A percentile compares a stretch with the other conserved stretches of the same genome.
Evolutionary conservation across 2,113 vertebrate species (phyloP).

Genomic region (Xenotilapia leptura): DNA sequence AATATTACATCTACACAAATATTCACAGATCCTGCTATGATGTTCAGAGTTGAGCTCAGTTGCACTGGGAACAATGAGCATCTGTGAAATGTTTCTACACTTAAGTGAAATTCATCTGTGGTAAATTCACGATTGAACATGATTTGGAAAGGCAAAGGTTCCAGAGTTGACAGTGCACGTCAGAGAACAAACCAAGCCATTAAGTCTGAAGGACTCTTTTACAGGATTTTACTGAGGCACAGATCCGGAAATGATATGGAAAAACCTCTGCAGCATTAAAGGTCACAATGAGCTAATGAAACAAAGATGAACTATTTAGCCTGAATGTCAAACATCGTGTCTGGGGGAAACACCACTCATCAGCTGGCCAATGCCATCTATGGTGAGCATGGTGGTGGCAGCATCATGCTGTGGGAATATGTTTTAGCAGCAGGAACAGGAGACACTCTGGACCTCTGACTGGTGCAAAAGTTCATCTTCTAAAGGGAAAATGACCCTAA

Average conservation of each 20-base stretch:
- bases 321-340: not conserved
- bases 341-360: not conserved
- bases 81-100: not conserved
- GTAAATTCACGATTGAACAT: not conserved
- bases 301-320: not conserved
- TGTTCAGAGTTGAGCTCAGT: not conserved
- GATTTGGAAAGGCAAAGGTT: not conserved
- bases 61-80: not conserved
- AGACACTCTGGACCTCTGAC: not conserved
- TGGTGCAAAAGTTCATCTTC: not conserved
- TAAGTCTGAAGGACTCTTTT: not conserved
- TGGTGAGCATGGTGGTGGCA: not conserved
- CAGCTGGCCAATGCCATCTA: not conserved
- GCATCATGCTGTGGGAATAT: not conserved
- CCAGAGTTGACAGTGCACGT: not conserved
- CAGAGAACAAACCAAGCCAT: not conserved
- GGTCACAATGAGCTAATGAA: not conserved
- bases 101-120: not conserved
- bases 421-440: not conserved
- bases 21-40: not conserved
- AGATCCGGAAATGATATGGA: not conserved
- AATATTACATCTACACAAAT: not conserved
- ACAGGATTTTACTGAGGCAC: not conserved
- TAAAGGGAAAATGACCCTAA: not conserved
- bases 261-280: not conserved